Evolutionary conservation across 1,140 invertebrate genomes (phyloP), one percentile per base, ranked within the genome.

Genomic region (Dysdera silvatica): DNA sequence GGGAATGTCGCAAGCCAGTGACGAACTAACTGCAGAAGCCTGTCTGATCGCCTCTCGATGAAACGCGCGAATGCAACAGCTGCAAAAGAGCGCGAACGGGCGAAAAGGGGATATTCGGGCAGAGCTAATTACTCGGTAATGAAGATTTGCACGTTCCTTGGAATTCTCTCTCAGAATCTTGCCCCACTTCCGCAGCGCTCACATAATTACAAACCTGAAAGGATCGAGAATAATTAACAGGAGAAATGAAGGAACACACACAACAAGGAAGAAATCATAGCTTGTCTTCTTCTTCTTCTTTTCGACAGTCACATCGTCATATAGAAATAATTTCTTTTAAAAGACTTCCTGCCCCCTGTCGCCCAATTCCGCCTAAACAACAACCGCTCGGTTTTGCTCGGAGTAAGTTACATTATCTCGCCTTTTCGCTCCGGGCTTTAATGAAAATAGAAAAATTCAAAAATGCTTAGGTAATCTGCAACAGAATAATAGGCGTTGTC

Each of bases 141-240:
- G 61, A 53, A 63, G 61, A 63, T 63, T 63, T 63, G 61, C 61
- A 63, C n/a, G n/a, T n/a, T n/a, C n/a, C n/a, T n/a, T n/a, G n/a
- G n/a, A n/a, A n/a, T 63, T 63, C 53, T 63, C 52, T 54, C 53
- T 49, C n/a, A n/a, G n/a, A n/a, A n/a, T 24, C 52, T 33, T 28
- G 33, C 28, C 49, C 47, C 51, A 29, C 54, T 61, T 54, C n/a
- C 20, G 40, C 20, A 20, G 32, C 26, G 33, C 37, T 23, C 24
- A 35, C 24, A 53, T 63, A 63, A 63, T 63, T 63, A 63, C 61
- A 63, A 63, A 63, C 52, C 61, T 55, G 61, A 43, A 28, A 63
- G 61, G 61, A 63, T 63, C 41, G 45, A 33, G 52, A 55, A 53
- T 63, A 56, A 63, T 63, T 63, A 63, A 63, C 61, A 56, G 61